Conservation (phyloP, 2,888 invertebrate species). For the Calameuta idolon region DNA sequence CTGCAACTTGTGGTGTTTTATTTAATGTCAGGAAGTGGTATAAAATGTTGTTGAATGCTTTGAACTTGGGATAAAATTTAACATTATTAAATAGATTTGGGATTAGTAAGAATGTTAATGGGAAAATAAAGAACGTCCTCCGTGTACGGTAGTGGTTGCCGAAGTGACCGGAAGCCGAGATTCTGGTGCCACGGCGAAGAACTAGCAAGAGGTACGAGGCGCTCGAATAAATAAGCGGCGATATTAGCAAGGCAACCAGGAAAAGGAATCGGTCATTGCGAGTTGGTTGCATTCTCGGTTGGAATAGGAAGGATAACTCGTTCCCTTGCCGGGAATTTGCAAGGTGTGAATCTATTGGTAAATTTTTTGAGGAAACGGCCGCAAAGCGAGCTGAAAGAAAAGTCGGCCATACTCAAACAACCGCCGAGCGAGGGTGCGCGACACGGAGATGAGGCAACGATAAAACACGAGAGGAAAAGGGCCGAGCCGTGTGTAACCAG, state of each 20-base stretch:
- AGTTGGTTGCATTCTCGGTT: background rate
- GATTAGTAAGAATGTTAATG: background rate
- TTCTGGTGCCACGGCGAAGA: constrained; percentile 20
- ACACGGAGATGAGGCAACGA: constrained; percentile 43
- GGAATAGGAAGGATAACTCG: background rate
- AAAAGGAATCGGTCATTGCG: background rate
- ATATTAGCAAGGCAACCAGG: constrained; percentile 2
- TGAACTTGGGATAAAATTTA: background rate
- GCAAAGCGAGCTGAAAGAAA: background rate
- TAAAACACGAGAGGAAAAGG: constrained; percentile 11
- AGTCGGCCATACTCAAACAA: constrained; percentile 63
- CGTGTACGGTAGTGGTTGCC: background rate
- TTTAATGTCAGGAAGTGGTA: background rate
- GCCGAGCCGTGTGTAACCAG: background rate
- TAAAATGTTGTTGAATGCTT: background rate
- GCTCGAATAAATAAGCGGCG: constrained; percentile 12
- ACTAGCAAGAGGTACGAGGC: constrained; percentile 12
- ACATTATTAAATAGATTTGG: background rate
- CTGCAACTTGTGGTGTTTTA: background rate
- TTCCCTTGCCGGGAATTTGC: background rate
- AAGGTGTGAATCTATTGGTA: background rate
- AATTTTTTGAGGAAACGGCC: constrained; percentile 17
- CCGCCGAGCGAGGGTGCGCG: constrained; percentile 47
- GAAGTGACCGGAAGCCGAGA: constrained; percentile 19
- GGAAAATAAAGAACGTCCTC: background rate